Evolutionary conservation across 2,797 vertebrate species (phyloP), one percentile per base, ranked within the genome.

Genomic region (Dipus sagitta): DNA sequence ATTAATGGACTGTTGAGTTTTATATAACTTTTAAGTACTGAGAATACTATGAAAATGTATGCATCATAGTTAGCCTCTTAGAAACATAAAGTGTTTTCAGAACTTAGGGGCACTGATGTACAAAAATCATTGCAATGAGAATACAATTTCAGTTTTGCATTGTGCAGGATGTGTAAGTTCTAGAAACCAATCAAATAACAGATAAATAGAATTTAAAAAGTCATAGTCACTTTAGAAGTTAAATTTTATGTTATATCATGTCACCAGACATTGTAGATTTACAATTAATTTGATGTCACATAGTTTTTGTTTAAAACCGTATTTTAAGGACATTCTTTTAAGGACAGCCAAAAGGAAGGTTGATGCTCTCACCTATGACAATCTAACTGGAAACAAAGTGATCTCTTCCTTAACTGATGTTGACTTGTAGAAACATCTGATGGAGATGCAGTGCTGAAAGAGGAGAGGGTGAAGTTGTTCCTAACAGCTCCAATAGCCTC

Each of bases 331-430:
- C 0, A 67, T 67, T 86, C 15, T 72, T 24, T 65, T 78, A 77
- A 86, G 9, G 18, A 60, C 20, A 72, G 8, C 28, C 86, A 32
- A 88, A 23, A 77, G 54, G 71, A 86, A 86, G 81, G 85, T 85
- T n/a, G 87, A 71, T 86, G 21, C 1, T 71, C 2, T 42, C 14
- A n/a, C 34, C 24, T 71, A 47, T 72, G 32, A 47, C 21, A 79
- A 34, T 79, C 71, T 86, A 62, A 86, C 90, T 91, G 90, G 32
- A 79, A 79, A 68, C n/a, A 90, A 20, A 34, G 5, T 20, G 9
- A 76, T 54, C 34, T 64, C 72, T 76, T 64, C 30, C 28, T 42
- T 11, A 68, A n/a, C 42, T 68, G 17, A 3, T 67, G 15, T 32
- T 62, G 10, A 85, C 42, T 26, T 8, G 26, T 34, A 85, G 71